Evolutionary conservation across 64 coral and sea anemone species (phyloP).

Genomic region (Stichodactyla mertensii): DNA sequence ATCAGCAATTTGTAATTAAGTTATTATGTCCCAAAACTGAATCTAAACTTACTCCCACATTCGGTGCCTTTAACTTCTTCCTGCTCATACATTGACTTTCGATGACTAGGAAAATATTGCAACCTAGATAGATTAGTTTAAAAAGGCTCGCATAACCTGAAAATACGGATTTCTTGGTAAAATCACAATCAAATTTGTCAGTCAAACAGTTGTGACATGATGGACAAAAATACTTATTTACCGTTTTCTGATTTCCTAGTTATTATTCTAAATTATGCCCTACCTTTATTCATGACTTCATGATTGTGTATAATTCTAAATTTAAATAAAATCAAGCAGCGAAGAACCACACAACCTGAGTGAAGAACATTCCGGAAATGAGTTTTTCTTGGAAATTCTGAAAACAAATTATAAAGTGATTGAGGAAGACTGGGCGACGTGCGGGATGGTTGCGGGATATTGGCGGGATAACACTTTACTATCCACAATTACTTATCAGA

Average conservation of each 20-base stretch:
- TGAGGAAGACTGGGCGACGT: neutral
- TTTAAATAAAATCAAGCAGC: slow-evolving; percentile 2
- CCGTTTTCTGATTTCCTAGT: neutral
- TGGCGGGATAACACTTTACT: neutral
- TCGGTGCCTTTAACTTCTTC: neutral
- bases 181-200: neutral
- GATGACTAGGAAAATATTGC: neutral
- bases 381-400: neutral
- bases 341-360: neutral
- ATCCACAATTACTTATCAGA: neutral
- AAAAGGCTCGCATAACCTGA: neutral
- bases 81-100: neutral
- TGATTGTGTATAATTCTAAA: neutral
- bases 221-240: neutral
- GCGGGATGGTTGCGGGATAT: neutral
- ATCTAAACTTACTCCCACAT: neutral
- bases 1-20: neutral
- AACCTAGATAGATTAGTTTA: neutral
- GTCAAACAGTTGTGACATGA: neutral
- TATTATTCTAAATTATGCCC: neutral
- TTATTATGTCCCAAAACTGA: neutral
- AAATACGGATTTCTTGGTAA: neutral
- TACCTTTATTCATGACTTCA: slow-evolving; percentile 21
- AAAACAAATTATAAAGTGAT: neutral
- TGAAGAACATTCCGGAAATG: slow-evolving; percentile 8